Percentiles rank a stretch among this genome's conserved stretches.
Conservation (phyloP, 2,113 vertebrate genomes). For the Phrynosoma blainvillii region DNA sequence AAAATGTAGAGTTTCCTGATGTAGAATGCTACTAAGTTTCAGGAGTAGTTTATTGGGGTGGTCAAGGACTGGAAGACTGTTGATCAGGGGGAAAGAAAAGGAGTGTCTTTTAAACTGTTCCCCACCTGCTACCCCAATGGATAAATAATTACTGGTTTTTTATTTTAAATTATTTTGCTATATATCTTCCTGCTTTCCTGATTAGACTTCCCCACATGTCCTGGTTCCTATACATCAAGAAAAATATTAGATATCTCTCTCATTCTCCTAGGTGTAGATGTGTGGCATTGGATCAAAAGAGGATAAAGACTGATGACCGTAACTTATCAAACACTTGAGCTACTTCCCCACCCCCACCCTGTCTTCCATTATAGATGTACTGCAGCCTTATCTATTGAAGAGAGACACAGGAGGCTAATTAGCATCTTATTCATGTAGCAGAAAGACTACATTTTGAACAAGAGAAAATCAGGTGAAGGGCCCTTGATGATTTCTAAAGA, state of each 20-base stretch:
- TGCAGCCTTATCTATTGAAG: not conserved
- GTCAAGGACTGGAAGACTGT: not conserved
- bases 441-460: constrained; percentile 2
- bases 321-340: constrained; percentile 4
- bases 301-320: not conserved
- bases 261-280: fast-evolving
- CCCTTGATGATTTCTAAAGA: not conserved
- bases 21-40: constrained; percentile 70
- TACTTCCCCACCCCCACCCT: not conserved
- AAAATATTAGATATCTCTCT: not conserved
- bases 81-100: constrained; percentile 48
- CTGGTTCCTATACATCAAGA: not conserved
- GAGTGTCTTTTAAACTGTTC: not conserved
- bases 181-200: not conserved
- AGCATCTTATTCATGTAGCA: not conserved
- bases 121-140: not conserved
- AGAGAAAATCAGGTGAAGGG: not conserved
- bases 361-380: not conserved
- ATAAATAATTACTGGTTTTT: constrained; percentile 26
- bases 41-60: constrained; percentile 51
- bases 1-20: constrained; percentile 54
- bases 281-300: not conserved
- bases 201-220: not conserved
- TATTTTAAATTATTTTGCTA: constrained; percentile 13
- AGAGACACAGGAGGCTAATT: not conserved